Conservation (phyloP, 2,797 vertebrate species). For the Poecilia wingei region DNA sequence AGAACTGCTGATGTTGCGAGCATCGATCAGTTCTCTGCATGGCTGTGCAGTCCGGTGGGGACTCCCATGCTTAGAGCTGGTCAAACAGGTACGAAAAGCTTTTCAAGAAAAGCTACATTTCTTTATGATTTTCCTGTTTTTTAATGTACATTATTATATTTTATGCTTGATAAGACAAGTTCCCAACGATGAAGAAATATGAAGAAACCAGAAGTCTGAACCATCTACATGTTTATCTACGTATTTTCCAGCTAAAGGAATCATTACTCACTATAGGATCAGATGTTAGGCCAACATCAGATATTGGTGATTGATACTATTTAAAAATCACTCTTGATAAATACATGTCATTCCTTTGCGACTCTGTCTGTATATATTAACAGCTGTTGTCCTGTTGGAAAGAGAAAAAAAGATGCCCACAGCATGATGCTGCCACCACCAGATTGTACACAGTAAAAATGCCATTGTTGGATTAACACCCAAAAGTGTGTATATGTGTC, state of each 20-base stretch:
- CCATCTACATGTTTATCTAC: background rate
- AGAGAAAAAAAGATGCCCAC: background rate
- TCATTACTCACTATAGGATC: background rate
- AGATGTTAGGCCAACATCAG: background rate
- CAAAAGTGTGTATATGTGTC: too few relatives aligned
- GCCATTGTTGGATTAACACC: too few relatives aligned
- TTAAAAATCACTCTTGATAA: background rate
- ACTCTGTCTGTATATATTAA: background rate
- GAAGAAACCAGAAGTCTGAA: background rate
- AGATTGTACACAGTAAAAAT: too few relatives aligned
- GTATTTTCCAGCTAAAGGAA: background rate
- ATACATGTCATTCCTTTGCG: background rate
- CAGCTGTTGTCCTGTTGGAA: background rate
- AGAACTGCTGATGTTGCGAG: conserved; percentile 71
- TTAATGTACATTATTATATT: background rate
- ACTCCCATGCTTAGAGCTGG: conserved; percentile 31
- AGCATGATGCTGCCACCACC: background rate
- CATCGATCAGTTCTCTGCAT: conserved; percentile 66
- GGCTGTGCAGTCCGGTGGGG: conserved; percentile 42
- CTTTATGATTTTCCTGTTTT: background rate
- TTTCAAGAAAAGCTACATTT: background rate
- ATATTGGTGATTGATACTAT: background rate
- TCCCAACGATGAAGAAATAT: background rate
- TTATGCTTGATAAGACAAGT: background rate
- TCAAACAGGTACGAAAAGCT: conserved; percentile 18